Evolutionary conservation across 2,888 invertebrate genomes (phyloP), one percentile per base, ranked within the genome.

Genomic region (Sphinx pinastri): DNA sequence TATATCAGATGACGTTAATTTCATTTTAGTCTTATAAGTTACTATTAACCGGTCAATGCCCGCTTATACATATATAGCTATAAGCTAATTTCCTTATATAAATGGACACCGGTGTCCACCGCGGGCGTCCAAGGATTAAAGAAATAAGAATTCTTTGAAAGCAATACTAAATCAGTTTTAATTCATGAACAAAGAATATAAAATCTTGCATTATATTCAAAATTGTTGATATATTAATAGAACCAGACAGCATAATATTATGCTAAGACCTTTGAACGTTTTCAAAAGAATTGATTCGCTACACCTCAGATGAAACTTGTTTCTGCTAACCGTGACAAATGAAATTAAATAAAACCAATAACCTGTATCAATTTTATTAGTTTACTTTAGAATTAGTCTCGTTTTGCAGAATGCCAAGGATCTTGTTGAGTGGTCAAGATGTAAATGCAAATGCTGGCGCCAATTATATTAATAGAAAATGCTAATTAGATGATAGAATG

Each of bases 361-460:
- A 60, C 60, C 60, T 60, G 60, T 60, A 47, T 60, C 11, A 55
- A 16, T 60, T 60, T 59, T 60, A 60, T 60, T 38, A 38, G 60
- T 60, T 60, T 60, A 45, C 45, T 60, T 60, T 60, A n/a, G 11
- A 47, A 47, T 60, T 60, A 60, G 45, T 60, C 45, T 60, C 60
- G 38, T 11, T 60, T 60, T 55, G 10, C 8, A 16, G 16, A 47
- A 60, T 60, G 60, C 60, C 60, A 47, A 60, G 45, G 45, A 47
- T 7, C 16, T 45, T 8, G 59, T 38, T 31, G n/a, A 45, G 38
- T 38, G 45, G 38, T 31, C n/a, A 31, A 45, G 2, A 45, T 55
- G 16, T 8, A 7, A 55, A 55, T 55, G 54, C 54, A 16, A 10
- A 55, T 55, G 16, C 54, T 19, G 54, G 54, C 54, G 54, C 13